These are phyloP conservation scores for Eristalis tenax DNA, from an alignment of 2,888 invertebrate genomes.

Conservation along the genomic window DNA sequence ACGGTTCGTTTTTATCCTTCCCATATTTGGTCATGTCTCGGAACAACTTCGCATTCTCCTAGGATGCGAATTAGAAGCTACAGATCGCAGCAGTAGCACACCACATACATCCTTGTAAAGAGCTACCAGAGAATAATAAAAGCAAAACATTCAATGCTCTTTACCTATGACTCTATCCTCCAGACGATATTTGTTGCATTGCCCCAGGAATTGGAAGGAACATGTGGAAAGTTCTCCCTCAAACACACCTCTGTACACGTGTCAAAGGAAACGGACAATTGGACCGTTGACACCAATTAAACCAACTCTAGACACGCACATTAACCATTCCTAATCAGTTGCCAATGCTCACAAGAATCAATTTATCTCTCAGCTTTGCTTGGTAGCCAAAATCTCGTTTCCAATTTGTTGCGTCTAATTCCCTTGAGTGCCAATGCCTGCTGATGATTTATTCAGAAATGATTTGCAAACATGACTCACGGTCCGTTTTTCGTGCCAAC, in stretches of 20 bases:
- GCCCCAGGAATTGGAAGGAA: no score
- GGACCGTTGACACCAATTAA: neutral
- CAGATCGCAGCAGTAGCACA: no score
- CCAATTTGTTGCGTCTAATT: neutral
- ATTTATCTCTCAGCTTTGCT: neutral
- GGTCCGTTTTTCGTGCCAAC: constrained; percentile 2
- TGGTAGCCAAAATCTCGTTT: neutral
- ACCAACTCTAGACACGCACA: neutral
- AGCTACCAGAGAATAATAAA: no score
- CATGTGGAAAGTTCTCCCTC: no score
- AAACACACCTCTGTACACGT: neutral
- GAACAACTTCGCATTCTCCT: no score
- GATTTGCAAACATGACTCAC: constrained; percentile 22
- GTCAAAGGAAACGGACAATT: neutral
- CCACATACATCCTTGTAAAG: no score
- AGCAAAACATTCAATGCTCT: no score
- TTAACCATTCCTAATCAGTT: neutral
- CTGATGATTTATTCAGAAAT: neutral
- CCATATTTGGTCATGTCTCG: no score
- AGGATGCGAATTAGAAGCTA: no score
- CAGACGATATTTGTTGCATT: no score
- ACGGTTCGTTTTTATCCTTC: no score
- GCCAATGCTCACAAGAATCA: neutral
- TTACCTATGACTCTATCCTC: no score
- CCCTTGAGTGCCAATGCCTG: neutral